These are phyloP conservation scores for Zaprionus gabonicus DNA, from an alignment of 1,140 invertebrate genomes.

Conservation along the genomic window DNA sequence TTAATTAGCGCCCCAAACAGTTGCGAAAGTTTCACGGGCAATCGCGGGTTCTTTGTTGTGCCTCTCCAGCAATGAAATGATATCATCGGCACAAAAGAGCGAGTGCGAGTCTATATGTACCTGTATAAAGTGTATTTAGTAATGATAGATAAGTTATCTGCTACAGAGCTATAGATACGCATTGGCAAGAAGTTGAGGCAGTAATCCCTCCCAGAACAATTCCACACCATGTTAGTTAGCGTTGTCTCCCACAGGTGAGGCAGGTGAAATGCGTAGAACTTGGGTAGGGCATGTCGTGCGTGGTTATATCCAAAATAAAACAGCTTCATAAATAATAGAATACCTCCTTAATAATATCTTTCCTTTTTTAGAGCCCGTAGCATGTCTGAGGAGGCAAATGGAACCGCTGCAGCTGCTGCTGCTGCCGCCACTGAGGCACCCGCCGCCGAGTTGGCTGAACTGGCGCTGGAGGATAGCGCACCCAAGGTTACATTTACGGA, in stretches of 20 bases:
- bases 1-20: constrained; percentile 43
- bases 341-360: not conserved
- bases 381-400: constrained; percentile 77
- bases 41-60: constrained; percentile 12
- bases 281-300: constrained; percentile 9
- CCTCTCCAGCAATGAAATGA: constrained; percentile 20
- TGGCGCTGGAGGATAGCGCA: constrained; percentile 72
- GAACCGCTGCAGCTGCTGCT: constrained; percentile 49
- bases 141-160: constrained; percentile 29
- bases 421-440: constrained; percentile 66
- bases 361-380: constrained; percentile 44
- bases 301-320: not conserved
- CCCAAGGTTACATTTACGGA: constrained; percentile 84
- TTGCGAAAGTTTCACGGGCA: constrained; percentile 26
- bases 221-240: constrained; percentile 54
- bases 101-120: not conserved
- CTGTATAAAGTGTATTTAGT: not conserved
- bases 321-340: not conserved
- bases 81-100: constrained; percentile 33
- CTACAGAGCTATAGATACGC: constrained; percentile 26
- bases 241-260: constrained; percentile 67
- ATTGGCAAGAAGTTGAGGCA: not conserved
- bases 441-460: constrained; percentile 67
- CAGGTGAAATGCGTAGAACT: not conserved
- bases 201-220: constrained; percentile 13